Base-by-base conservation (phyloP, 2,797 vertebrate genomes). In the Dicrostonyx torquatus region DNA sequence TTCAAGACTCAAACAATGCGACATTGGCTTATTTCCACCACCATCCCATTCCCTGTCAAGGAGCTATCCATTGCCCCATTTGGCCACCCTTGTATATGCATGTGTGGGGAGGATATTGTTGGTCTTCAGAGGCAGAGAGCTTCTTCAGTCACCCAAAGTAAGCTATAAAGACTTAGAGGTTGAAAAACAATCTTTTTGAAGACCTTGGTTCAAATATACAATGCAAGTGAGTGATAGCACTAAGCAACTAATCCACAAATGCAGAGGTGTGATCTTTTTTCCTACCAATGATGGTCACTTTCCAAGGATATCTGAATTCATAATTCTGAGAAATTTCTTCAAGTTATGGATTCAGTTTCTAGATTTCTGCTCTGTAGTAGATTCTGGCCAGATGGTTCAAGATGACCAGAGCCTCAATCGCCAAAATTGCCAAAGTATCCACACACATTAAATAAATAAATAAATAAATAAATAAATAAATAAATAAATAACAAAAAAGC, bases 11-110 rank as follows among this genome's bases (percentile, higher is more conserved):
- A 53, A 15, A 40, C 40, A 78, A 45, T 48, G 24, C 17, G 18
- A 29, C 29, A 83, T 8, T 29, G 50, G 17, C 48, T 70, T 50
- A 62, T 76, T 43, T 40, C 9, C 37, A 12, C 37, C 15, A 40
- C 22, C 2, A 22, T 4, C 20, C 53, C 6, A 24, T 45, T 48
- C 29, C 20, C 10, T 15, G 43, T 34, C 37, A 29, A 37, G 4
- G 6, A 24, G 84, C 79, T 99, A 99, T 96, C 98, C 99, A 97
- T 98, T 98, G 75, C 98, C 98, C 99, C 99, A 99, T 83, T 98
- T 98, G 85, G 99, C 99, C 98, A 99, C 98, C 97, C 98, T 99
- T 98, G 98, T 99, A 97, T 99, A 99, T 96, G 99, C 96, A 0
- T 99, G 99, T 83, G 96, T 97, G 96, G 99, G 99, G 5, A 98